These are phyloP conservation scores for Megalonaias nervosa DNA, from an alignment of 1,140 invertebrate species.

Conservation along the genomic window DNA sequence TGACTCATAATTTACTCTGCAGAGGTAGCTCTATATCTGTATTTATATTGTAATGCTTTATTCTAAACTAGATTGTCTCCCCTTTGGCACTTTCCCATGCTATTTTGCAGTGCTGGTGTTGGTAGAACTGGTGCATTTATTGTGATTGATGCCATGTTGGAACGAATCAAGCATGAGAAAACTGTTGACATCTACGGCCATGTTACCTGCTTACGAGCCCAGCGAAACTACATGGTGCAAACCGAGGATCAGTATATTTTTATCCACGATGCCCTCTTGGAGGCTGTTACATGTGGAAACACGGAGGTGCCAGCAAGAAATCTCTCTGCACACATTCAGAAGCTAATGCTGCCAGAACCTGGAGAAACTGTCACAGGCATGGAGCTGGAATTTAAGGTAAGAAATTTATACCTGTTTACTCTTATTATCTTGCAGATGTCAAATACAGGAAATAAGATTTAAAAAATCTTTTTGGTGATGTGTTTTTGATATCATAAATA, in stretches of 20 bases:
- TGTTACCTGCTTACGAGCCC: slow-evolving; percentile 96
- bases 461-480: no score
- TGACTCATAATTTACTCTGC: no score
- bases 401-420: neutral
- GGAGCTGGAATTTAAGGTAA: slow-evolving; percentile 96
- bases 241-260: slow-evolving; percentile 99
- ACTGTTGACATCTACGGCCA: slow-evolving; percentile 99
- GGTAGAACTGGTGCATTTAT: slow-evolving; percentile 98
- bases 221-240: slow-evolving; percentile 83
- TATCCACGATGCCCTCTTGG: slow-evolving; percentile 93
- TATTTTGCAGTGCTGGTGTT: slow-evolving; percentile 96
- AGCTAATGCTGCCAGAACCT: slow-evolving; percentile 75
- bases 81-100: neutral
- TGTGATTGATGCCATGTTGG: slow-evolving; percentile 99
- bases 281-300: slow-evolving; percentile 95
- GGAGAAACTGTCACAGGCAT: slow-evolving; percentile 85
- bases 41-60: no score
- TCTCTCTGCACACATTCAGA: slow-evolving; percentile 94
- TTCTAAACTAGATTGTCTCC: neutral
- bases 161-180: slow-evolving; percentile 89
- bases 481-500: no score
- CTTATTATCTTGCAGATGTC: neutral
- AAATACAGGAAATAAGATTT: no score
- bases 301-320: slow-evolving; percentile 95
- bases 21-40: no score